A percentile compares a stretch with the other conserved stretches of the same genome.
Conservation (phyloP, 2,888 invertebrate species). For the Liopterus haemorrhoidalis region DNA sequence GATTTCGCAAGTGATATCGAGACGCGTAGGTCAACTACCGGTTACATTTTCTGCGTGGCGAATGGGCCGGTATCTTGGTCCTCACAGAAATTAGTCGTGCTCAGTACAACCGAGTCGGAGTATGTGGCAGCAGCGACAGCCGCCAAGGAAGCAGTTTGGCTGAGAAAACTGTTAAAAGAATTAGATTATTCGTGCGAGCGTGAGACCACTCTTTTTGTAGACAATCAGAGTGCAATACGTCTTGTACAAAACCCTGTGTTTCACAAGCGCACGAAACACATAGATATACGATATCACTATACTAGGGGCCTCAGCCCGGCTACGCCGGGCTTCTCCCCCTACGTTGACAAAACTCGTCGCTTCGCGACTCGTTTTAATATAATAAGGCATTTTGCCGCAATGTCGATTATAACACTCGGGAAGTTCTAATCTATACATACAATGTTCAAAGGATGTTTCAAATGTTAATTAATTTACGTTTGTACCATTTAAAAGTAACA, state of each 20-base stretch:
- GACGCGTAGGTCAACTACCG: conserved; percentile 11
- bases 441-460: too few relatives aligned
- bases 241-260: conserved; percentile 1
- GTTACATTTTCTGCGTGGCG: conserved; percentile 24
- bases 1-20: conserved; percentile 24
- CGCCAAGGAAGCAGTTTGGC: conserved; percentile 29
- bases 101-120: conserved; percentile 33
- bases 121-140: conserved; percentile 33
- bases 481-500: too few relatives aligned
- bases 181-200: too few relatives aligned
- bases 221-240: conserved; percentile 11
- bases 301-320: too few relatives aligned
- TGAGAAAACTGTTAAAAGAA: conserved; percentile 16
- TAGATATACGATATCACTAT: conserved; percentile 5
- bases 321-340: too few relatives aligned
- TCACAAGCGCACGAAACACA: conserved; percentile 7
- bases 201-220: background rate
- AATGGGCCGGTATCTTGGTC: conserved; percentile 31
- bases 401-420: too few relatives aligned
- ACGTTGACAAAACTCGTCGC: too few relatives aligned
- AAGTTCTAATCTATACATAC: too few relatives aligned
- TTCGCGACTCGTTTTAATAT: too few relatives aligned
- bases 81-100: conserved; percentile 31
- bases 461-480: too few relatives aligned
- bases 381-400: too few relatives aligned